Evolutionary conservation across 2,888 invertebrate genomes (phyloP).

Genomic region (Lasius fuliginosus): DNA sequence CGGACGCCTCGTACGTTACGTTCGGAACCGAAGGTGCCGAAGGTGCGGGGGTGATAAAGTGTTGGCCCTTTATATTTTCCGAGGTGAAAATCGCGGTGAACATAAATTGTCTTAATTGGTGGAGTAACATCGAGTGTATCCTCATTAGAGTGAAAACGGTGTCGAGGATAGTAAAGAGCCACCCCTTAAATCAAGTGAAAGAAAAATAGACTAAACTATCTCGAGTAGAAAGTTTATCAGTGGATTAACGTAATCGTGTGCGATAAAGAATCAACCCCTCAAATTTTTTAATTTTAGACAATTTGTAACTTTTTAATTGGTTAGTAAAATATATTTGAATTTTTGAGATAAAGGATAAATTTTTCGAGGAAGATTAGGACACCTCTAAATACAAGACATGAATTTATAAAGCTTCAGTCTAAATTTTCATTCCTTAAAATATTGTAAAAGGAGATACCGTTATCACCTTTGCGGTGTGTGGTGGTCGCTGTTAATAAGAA

Average conservation of each 20-base stretch:
- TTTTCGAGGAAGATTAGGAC: no score
- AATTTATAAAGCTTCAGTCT: not conserved
- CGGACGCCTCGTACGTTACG: constrained; percentile 73
- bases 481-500: not conserved
- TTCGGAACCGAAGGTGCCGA: constrained; percentile 77
- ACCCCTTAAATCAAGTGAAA: not conserved
- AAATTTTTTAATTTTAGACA: not conserved
- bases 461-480: no score
- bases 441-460: not conserved
- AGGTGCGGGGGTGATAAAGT: constrained; percentile 69
- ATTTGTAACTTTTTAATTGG: not conserved
- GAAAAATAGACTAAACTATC: not conserved
- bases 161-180: not conserved
- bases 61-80: constrained; percentile 35
- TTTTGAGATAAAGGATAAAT: not conserved
- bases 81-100: constrained; percentile 30
- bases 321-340: not conserved
- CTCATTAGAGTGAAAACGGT: constrained; percentile 13
- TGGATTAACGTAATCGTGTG: not conserved
- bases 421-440: not conserved
- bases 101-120: constrained; percentile 35
- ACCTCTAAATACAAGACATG: not conserved
- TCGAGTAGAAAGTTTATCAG: not conserved
- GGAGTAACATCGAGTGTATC: not conserved
- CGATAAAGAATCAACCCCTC: not conserved